Conservation (phyloP, 2,888 invertebrate genomes). For the Philopedon plagiatum region DNA sequence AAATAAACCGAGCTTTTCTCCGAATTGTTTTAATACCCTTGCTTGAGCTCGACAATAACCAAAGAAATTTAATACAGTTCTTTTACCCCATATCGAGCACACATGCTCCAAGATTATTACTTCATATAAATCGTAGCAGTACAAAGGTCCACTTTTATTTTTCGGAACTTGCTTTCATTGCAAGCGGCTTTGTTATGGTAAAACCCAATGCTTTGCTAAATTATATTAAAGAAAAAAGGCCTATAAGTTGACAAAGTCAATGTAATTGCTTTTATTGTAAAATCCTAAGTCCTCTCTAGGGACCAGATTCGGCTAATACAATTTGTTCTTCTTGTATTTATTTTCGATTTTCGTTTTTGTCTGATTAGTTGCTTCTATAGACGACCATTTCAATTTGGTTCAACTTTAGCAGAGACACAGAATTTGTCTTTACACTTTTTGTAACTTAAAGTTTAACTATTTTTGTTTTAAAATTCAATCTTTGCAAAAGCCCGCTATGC, state of each 20-base stretch:
- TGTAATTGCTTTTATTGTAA: slow-evolving; percentile 22
- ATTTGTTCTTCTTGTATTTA: slow-evolving; percentile 6
- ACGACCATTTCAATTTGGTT: background rate
- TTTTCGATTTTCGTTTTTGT: slow-evolving; percentile 12
- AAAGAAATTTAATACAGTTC: slow-evolving; percentile 41
- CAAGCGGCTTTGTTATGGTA: slow-evolving; percentile 16
- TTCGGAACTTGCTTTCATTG: slow-evolving; percentile 24
- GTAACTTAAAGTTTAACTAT: too few relatives aligned
- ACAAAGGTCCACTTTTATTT: slow-evolving; percentile 34
- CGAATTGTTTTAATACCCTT: slow-evolving; percentile 28
- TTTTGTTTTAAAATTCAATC: too few relatives aligned
- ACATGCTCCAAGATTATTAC: slow-evolving; percentile 36
- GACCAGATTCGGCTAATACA: background rate
- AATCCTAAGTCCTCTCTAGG: background rate
- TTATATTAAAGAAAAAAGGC: slow-evolving; percentile 2
- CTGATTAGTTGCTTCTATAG: background rate
- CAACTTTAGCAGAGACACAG: background rate
- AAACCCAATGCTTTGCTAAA: slow-evolving; percentile 9
- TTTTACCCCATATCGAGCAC: slow-evolving; percentile 34
- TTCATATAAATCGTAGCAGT: slow-evolving; percentile 34
- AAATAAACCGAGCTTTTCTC: slow-evolving; percentile 18
- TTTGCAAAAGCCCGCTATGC: too few relatives aligned
- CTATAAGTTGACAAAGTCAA: slow-evolving; percentile 17
- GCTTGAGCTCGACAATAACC: slow-evolving; percentile 32
- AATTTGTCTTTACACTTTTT: background rate